These are phyloP conservation scores for Ptyas mucosa DNA, from an alignment of 2,113 vertebrate species.

Conservation along the genomic window DNA sequence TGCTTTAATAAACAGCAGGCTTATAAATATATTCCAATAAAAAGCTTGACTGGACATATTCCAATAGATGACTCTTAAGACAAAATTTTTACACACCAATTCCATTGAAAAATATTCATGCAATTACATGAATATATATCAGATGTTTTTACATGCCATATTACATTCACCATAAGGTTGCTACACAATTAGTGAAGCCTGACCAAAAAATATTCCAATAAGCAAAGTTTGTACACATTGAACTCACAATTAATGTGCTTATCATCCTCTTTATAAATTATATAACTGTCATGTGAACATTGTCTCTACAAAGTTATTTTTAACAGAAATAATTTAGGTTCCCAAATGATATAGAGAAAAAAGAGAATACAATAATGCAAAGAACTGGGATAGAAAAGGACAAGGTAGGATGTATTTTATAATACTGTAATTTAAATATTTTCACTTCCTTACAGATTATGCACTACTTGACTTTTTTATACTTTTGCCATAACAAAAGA, in stretches of 20 bases:
- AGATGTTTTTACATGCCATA: neutral
- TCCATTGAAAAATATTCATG: neutral
- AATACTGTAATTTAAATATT: slow-evolving; percentile 2
- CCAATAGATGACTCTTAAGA: neutral
- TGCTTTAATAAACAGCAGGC: neutral
- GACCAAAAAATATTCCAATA: neutral
- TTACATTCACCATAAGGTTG: neutral
- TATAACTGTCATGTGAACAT: neutral
- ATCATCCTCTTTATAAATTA: neutral
- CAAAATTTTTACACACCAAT: neutral
- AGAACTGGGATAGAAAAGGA: neutral
- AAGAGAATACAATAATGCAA: neutral
- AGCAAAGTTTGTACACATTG: neutral
- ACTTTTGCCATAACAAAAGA: neutral
- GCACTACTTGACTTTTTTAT: neutral
- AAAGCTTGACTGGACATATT: neutral
- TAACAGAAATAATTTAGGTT: neutral
- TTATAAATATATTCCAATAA: neutral
- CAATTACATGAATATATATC: neutral
- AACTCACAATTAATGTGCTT: neutral
- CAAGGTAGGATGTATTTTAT: neutral
- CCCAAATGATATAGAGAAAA: neutral
- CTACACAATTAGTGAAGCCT: neutral
- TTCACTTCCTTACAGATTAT: neutral
- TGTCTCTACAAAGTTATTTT: neutral